Evolutionary conservation across 2,888 invertebrate genomes (phyloP).

Genomic region (Zygothrica quintamaculata): DNA sequence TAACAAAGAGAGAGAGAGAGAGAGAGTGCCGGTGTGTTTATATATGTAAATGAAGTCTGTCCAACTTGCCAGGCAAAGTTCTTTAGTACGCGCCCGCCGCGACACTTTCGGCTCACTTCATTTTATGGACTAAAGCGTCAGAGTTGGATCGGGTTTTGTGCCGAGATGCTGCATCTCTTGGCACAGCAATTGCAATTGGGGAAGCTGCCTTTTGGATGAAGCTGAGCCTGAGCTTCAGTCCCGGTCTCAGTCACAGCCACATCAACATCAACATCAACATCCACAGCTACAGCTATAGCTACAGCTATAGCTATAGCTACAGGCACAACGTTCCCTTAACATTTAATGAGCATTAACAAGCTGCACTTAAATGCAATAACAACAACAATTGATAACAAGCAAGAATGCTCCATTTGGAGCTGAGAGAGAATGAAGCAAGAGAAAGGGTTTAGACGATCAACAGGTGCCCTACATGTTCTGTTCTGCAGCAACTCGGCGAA

Average conservation of each 20-base stretch:
- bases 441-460: slow-evolving; percentile 33
- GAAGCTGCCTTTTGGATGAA: slow-evolving; percentile 40
- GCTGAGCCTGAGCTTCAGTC: slow-evolving; percentile 29
- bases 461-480: slow-evolving; percentile 32
- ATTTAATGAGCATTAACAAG: slow-evolving; percentile 81
- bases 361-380: slow-evolving; percentile 80
- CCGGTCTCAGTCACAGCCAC: slow-evolving; percentile 4
- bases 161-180: slow-evolving; percentile 28
- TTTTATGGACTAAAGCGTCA: slow-evolving; percentile 66
- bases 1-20: too few relatives aligned
- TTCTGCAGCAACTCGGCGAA: background rate
- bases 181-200: slow-evolving; percentile 46
- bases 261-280: slow-evolving; percentile 2
- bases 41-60: slow-evolving; percentile 40
- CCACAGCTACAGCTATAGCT: slow-evolving; percentile 6
- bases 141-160: slow-evolving; percentile 47
- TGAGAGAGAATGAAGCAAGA: slow-evolving; percentile 29
- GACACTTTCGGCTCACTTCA: slow-evolving; percentile 74
- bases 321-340: slow-evolving; percentile 69
- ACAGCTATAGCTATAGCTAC: too few relatives aligned
- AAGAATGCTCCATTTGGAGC: slow-evolving; percentile 65
- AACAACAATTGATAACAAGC: slow-evolving; percentile 80
- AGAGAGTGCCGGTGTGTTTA: slow-evolving; percentile 7
- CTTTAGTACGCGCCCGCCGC: slow-evolving; percentile 58
- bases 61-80: slow-evolving; percentile 43